Evolutionary conservation across 2,888 invertebrate genomes (phyloP).

Genomic region (Watsonalla cultraria): DNA sequence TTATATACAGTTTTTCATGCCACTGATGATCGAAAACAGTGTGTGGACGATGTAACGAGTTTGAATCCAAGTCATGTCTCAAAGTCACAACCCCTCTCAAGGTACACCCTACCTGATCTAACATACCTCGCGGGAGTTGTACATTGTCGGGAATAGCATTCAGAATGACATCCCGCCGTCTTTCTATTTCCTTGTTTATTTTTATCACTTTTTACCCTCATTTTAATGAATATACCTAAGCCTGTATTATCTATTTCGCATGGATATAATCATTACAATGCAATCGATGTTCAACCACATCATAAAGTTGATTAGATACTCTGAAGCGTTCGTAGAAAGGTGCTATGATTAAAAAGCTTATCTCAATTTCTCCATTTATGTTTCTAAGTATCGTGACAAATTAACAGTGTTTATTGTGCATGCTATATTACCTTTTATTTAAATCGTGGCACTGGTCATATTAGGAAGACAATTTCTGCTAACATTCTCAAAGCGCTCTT

Average conservation of each 20-base stretch:
- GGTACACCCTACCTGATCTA: slow-evolving; percentile 50
- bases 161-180: slow-evolving; percentile 39
- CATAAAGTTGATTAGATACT: slow-evolving; percentile 1
- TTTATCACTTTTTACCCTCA: too few relatives aligned
- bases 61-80: slow-evolving; percentile 31
- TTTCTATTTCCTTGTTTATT: slow-evolving; percentile 10
- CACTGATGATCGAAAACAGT: slow-evolving; percentile 34
- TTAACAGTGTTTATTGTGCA: neutral
- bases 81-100: slow-evolving; percentile 43
- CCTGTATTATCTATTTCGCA: neutral
- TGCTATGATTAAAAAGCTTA: slow-evolving; percentile 1
- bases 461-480: neutral
- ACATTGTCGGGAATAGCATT: slow-evolving; percentile 53
- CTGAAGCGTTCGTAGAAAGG: neutral
- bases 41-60: slow-evolving; percentile 37
- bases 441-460: neutral
- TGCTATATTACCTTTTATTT: neutral
- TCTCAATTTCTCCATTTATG: slow-evolving; percentile 1
- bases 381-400: neutral
- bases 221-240: neutral
- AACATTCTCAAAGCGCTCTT: slow-evolving; percentile 9
- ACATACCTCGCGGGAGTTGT: slow-evolving; percentile 65
- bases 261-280: neutral
- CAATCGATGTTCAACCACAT: neutral
- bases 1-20: neutral